phyloP scores from a whole-genome alignment of 2,888 invertebrate genomes.

The Ctenicera cuprea region DNA sequence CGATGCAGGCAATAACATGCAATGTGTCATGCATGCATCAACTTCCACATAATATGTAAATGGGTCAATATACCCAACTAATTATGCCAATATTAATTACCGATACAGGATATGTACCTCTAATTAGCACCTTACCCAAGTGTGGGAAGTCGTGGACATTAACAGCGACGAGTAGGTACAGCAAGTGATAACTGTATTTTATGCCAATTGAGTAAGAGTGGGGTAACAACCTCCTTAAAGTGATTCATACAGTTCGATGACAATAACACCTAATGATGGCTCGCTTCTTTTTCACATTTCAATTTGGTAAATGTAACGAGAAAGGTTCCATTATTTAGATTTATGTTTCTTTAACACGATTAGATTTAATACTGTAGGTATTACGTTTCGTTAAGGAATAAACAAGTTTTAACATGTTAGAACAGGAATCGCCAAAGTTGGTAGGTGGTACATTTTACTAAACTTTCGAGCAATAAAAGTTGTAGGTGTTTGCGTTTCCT shows the following conservation, averaged over 20 bases:
- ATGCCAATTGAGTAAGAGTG: conserved; percentile 49
- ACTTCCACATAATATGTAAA: too few species aligned
- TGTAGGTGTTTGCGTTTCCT: conserved; percentile 12
- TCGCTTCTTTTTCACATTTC: conserved; percentile 3
- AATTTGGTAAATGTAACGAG: neutral
- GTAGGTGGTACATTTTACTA: too few species aligned
- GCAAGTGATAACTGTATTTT: conserved; percentile 50
- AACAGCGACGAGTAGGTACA: conserved; percentile 30
- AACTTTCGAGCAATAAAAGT: neutral
- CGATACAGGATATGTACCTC: conserved; percentile 1
- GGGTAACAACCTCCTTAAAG: conserved; percentile 52
- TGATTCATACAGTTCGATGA: conserved; percentile 50
- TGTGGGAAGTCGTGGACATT: conserved; percentile 42
- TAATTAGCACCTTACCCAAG: conserved; percentile 24
- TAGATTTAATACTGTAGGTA: too few species aligned
- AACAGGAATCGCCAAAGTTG: neutral
- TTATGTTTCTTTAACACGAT: too few species aligned
- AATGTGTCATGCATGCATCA: too few species aligned
- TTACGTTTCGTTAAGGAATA: neutral
- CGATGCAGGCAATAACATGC: too few species aligned
- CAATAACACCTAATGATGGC: conserved; percentile 33
- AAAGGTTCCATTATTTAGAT: too few species aligned
- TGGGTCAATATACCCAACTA: neutral
- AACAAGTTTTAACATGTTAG: neutral
- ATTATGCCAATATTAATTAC: conserved; percentile 19